Conservation (phyloP, 2,888 invertebrate genomes). For the Phaonia tiefii region DNA sequence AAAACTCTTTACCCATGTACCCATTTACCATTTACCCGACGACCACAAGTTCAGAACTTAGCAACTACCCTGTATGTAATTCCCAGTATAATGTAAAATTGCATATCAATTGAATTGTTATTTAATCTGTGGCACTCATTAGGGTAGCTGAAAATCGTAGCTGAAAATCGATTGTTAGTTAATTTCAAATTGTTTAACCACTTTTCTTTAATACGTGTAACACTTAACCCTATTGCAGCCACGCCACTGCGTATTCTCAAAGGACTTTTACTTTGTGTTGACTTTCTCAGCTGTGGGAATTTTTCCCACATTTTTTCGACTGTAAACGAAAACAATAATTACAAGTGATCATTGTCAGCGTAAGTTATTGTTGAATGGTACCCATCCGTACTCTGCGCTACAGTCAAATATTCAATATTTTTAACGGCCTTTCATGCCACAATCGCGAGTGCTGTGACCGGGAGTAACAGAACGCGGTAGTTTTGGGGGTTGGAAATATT, state of each 20-base stretch:
- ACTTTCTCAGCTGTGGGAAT: slow-evolving; percentile 44
- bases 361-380: slow-evolving; percentile 62
- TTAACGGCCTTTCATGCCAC: slow-evolving; percentile 35
- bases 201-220: too few species aligned
- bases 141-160: too few species aligned
- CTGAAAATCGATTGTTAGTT: too few species aligned
- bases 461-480: not conserved
- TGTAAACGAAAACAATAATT: slow-evolving; percentile 51
- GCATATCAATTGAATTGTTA: too few species aligned
- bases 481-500: slow-evolving; percentile 17
- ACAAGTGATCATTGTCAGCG: slow-evolving; percentile 59
- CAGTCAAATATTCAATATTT: slow-evolving; percentile 61
- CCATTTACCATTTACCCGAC: too few species aligned
- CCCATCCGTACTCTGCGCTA: slow-evolving; percentile 50
- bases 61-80: too few species aligned
- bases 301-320: slow-evolving; percentile 12
- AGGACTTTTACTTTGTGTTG: slow-evolving; percentile 16
- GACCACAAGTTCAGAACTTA: too few species aligned
- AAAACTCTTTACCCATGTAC: too few species aligned
- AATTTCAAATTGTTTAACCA: too few species aligned
- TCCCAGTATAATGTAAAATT: too few species aligned
- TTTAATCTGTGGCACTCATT: too few species aligned
- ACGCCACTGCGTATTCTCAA: slow-evolving; percentile 11
- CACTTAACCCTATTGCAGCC: too few species aligned
- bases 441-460: slow-evolving; percentile 41